Conservation (phyloP, 2,113 vertebrate species). For the Anguilla japonica region DNA sequence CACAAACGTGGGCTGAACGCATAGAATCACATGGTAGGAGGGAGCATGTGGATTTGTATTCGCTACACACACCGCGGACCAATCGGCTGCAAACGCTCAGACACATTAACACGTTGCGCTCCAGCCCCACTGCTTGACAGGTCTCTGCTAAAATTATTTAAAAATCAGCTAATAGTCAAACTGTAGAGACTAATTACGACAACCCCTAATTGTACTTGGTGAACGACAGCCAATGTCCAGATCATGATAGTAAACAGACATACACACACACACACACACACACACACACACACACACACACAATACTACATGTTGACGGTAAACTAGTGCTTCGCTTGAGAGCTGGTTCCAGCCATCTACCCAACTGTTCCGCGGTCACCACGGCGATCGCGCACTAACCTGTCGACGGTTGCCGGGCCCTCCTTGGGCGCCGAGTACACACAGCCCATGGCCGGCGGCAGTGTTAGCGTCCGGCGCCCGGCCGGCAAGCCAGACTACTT, state of each 20-base stretch:
- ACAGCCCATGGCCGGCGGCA: slow-evolving; percentile 69
- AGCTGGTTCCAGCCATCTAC: not conserved
- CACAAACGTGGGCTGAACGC: no score
- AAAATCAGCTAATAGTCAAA: not conserved
- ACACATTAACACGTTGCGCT: not conserved
- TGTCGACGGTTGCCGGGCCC: slow-evolving; percentile 50
- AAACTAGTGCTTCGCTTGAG: no score
- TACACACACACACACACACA: not conserved
- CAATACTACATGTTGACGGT: not conserved
- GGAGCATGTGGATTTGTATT: no score
- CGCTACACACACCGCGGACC: not conserved
- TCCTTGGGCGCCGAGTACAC: slow-evolving; percentile 65
- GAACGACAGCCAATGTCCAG: not conserved
- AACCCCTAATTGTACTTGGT: no score
- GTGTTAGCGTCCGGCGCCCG: not conserved
- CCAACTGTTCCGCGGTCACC: not conserved
- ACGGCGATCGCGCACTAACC: slow-evolving; percentile 68
- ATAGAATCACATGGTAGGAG: not conserved
- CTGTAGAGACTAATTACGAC: no score
- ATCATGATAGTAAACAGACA: not conserved
- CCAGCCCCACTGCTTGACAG: no score
- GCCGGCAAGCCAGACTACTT: not conserved
- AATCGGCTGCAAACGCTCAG: not conserved
- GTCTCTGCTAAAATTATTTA: not conserved
- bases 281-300: not conserved